Percentiles rank a stretch among this genome's conserved stretches.
Conservation (phyloP, 2,113 vertebrate species). For the Zosterops pallidus region DNA sequence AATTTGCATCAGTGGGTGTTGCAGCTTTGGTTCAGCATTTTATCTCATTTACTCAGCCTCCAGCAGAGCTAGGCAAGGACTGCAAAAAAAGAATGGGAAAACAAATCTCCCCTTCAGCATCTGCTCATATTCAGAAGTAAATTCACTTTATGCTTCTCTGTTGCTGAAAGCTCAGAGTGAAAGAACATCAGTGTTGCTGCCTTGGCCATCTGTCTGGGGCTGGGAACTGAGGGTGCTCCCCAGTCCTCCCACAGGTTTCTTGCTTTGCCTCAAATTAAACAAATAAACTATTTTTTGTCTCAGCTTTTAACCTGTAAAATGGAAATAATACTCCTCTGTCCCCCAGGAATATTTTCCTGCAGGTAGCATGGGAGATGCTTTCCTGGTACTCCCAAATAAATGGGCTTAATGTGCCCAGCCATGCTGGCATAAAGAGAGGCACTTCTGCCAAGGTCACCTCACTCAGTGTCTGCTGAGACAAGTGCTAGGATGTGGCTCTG, state of each 20-base stretch:
- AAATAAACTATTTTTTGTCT: background rate
- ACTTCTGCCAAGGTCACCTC: background rate
- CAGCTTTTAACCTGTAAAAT: background rate
- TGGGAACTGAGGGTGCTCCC: background rate
- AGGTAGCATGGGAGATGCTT: background rate
- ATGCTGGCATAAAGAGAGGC: background rate
- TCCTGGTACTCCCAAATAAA: background rate
- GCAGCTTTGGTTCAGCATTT: slow-evolving; percentile 48
- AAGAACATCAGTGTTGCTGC: slow-evolving; percentile 10
- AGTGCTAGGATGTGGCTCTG: background rate
- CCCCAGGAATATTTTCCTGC: background rate
- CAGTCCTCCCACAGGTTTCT: background rate
- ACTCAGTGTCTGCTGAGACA: background rate
- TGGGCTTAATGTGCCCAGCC: background rate
- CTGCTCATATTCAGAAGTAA: slow-evolving; percentile 43
- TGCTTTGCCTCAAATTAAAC: background rate
- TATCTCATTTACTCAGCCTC: slow-evolving; percentile 55
- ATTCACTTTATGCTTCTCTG: background rate
- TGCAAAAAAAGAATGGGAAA: slow-evolving; percentile 20
- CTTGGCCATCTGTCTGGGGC: slow-evolving; percentile 17
- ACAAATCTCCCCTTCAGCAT: slow-evolving; percentile 48
- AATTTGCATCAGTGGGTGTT: slow-evolving; percentile 45
- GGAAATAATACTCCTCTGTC: background rate
- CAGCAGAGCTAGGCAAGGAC: slow-evolving; percentile 23
- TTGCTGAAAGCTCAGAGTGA: slow-evolving; percentile 28